Conservation (phyloP, 2,797 vertebrate genomes). For the Philypnodon macrostomus region DNA sequence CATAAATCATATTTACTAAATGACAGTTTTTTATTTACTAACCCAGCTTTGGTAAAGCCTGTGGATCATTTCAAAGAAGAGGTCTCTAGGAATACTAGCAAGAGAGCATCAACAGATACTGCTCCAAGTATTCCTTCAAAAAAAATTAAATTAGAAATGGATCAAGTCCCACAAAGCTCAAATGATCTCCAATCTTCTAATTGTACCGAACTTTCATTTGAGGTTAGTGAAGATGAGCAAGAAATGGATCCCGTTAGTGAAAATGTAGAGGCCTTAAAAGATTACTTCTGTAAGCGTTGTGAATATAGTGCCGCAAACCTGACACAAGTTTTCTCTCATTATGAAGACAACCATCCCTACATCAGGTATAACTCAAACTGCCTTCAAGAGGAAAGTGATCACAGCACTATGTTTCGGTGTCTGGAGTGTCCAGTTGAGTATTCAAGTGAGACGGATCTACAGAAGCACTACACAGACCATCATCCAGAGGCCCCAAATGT, state of each 20-base stretch:
- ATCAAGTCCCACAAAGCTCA: constrained; percentile 69
- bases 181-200: constrained; percentile 70
- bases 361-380: constrained; percentile 82
- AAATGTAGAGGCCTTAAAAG: constrained; percentile 58
- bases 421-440: constrained; percentile 90
- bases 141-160: constrained; percentile 75
- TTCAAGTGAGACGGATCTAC: constrained; percentile 76
- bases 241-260: constrained; percentile 69
- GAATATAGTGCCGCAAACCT: constrained; percentile 81
- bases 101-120: constrained; percentile 73
- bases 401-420: constrained; percentile 85
- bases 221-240: constrained; percentile 83
- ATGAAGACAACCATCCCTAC: constrained; percentile 85
- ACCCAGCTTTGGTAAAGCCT: constrained; percentile 58
- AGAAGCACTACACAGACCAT: constrained; percentile 81
- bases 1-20: constrained; percentile 63
- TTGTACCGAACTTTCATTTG: constrained; percentile 76
- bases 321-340: constrained; percentile 80
- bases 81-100: constrained; percentile 61
- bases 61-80: constrained; percentile 74
- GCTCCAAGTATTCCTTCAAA: constrained; percentile 75
- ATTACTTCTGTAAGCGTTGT: constrained; percentile 89
- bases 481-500: constrained; percentile 86
- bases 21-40: constrained; percentile 42
- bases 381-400: constrained; percentile 81